A percentile compares a stretch with the other conserved stretches of the same genome.
These are phyloP conservation scores for Nematolebias whitei DNA, from an alignment of 2,113 vertebrate genomes.

Conservation along the genomic window DNA sequence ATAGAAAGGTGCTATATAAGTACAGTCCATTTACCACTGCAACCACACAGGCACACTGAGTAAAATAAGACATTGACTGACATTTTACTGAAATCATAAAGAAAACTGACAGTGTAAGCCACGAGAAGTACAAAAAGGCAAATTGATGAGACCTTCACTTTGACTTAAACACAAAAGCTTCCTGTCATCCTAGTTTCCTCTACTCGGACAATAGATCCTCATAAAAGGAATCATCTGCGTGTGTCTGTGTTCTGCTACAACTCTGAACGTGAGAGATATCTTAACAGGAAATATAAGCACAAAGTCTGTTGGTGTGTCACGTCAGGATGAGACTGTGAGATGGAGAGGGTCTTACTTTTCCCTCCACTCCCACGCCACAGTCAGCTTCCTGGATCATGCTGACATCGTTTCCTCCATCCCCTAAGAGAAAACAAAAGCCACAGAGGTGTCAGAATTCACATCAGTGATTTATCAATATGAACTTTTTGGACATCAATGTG, in stretches of 20 bases:
- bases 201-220: constrained; percentile 43
- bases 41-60: no score
- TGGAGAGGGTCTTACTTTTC: constrained; percentile 88
- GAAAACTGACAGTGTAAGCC: neutral
- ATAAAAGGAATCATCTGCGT: constrained; percentile 59
- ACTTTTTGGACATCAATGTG: neutral
- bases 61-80: neutral
- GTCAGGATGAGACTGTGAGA: constrained; percentile 45
- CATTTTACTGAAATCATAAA: neutral
- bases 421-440: constrained; percentile 80
- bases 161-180: constrained; percentile 38
- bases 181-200: constrained; percentile 53
- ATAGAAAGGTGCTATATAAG: no score
- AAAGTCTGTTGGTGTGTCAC: constrained; percentile 39
- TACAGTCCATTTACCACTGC: no score
- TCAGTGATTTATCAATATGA: constrained; percentile 31
- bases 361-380: constrained; percentile 97
- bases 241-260: constrained; percentile 35
- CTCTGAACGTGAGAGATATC: constrained; percentile 50
- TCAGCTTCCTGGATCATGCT: constrained; percentile 99
- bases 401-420: constrained; percentile 98
- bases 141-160: constrained; percentile 18
- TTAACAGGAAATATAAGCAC: constrained; percentile 67
- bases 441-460: constrained; percentile 66
- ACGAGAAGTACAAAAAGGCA: neutral